Base-by-base conservation (phyloP, 2,797 vertebrate genomes). In the Aeoliscus strigatus region DNA sequence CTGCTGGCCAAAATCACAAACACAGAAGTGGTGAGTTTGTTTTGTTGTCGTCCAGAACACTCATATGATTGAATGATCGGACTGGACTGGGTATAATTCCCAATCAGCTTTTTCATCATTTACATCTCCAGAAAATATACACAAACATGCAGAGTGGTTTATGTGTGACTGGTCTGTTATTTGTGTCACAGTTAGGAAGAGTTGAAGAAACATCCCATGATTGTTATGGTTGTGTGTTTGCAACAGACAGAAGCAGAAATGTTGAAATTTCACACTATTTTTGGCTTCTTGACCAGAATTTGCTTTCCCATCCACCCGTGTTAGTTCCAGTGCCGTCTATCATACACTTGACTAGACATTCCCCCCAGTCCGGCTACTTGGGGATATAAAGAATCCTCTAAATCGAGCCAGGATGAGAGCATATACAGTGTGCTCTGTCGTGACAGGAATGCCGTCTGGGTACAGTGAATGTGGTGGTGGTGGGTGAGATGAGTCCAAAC, bases 1-100 rank as follows among this genome's bases (percentile, higher is more conserved):
- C 89, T 93, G 65, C 83, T 97, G 86, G 94, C 94, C 80, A 97
- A 92, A 86, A 94, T 97, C 82, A 96, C 94, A 70, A 93, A 93
- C 84, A 95, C 91, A 62, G 95, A 98, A 78, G 92, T 96, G 93
- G 95, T 98, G 81, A 91, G 95, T 91, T 78, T 64, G 4, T 32
- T 27, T 35, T 9, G 6, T 28, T 10, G 4, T 44, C 35, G 15
- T 41, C 24, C 21, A 15, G 13, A 35, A 14, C 17, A 7, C 26
- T 23, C 3, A 3, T 8, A n/a, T n/a, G n/a, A n/a, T n/a, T n/a
- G n/a, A 29, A 8, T 16, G 27, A 23, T n/a, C 13, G 11, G 25
- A 11, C 8, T 38, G 8, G 11, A 11, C 1, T n/a, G n/a, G n/a
- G n/a, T n/a, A n/a, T n/a, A n/a, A n/a, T n/a, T n/a, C n/a, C n/a